Base-by-base conservation (phyloP, 2,113 vertebrate species). In the Promerops cafer region DNA sequence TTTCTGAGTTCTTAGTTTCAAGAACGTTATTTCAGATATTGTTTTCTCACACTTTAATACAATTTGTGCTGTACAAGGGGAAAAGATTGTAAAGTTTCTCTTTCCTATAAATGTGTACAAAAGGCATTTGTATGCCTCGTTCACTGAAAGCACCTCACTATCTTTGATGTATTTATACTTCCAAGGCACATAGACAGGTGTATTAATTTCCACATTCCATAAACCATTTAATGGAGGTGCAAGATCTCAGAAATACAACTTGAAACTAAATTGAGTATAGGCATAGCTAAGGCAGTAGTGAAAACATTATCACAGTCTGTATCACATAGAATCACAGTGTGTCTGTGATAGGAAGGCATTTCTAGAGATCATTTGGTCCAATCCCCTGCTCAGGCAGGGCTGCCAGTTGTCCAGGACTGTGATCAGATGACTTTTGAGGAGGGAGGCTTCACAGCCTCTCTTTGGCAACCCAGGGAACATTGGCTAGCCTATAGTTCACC, bases 11-110 rank as follows among this genome's bases (percentile, higher is more conserved):
- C 64, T 61, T 70, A 18, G 45, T 56, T 94, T 95, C 87, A 92
- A 75, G 39, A 90, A 74, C 20, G 15, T 78, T 93, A 70, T 83
- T 96, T 50, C 68, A 92, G 87, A 93, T 74, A 92, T 27, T 95
- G 64, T 95, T 96, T 96, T 83, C 71, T 86, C 26, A 39, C 40
- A 68, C 18, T 92, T 95, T 52, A 83, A 45, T 60, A 24, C 23
- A 88, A 93, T 81, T 90, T 77, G 60, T 92, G 83, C 53, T 54
- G n/a, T 82, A 79, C 19, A 49, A 13, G 8, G 6, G 8, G 35
- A 87, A 90, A 80, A 68, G n/a, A 80, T 11, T 78, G 30, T 37
- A 44, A 93, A 74, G n/a, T 68, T 90, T 91, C 61, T 81, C 50
- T 75, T 82, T 94, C 49, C 65, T 61, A 45, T 49, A 93, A 83